Percentiles rank a stretch among this genome's conserved stretches.
These are phyloP conservation scores for Steatornis caripensis DNA, from an alignment of 2,113 vertebrate genomes.

Conservation along the genomic window DNA sequence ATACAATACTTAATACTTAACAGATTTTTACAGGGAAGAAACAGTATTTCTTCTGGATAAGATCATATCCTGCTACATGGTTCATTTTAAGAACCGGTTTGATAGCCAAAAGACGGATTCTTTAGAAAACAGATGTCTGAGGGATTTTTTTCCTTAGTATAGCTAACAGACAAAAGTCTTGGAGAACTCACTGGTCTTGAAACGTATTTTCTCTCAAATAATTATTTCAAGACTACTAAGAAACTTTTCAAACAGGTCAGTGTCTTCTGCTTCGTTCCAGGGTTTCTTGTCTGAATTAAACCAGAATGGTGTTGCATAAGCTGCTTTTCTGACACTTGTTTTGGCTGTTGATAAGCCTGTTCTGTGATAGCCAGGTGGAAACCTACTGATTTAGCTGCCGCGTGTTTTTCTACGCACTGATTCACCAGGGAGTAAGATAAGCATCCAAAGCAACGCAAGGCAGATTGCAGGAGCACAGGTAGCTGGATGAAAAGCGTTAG, in stretches of 20 bases:
- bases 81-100: neutral
- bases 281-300: neutral
- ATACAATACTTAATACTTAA: constrained; percentile 5
- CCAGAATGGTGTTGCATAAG: neutral
- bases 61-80: neutral
- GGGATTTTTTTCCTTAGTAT: neutral
- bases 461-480: neutral
- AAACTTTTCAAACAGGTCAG: neutral
- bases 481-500: neutral
- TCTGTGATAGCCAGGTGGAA: neutral
- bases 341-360: neutral
- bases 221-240: neutral
- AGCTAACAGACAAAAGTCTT: neutral
- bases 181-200: neutral
- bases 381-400: neutral
- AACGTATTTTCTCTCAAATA: neutral
- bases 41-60: constrained; percentile 9
- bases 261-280: neutral
- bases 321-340: neutral
- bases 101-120: neutral
- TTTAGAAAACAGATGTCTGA: constrained; percentile 7
- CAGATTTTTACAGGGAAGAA: constrained; percentile 7
- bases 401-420: neutral
- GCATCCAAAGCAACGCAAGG: neutral
- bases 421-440: neutral